Evolutionary conservation across 2,888 invertebrate genomes (phyloP), one percentile per base, ranked within the genome.

Genomic region (Sesia apiformis): DNA sequence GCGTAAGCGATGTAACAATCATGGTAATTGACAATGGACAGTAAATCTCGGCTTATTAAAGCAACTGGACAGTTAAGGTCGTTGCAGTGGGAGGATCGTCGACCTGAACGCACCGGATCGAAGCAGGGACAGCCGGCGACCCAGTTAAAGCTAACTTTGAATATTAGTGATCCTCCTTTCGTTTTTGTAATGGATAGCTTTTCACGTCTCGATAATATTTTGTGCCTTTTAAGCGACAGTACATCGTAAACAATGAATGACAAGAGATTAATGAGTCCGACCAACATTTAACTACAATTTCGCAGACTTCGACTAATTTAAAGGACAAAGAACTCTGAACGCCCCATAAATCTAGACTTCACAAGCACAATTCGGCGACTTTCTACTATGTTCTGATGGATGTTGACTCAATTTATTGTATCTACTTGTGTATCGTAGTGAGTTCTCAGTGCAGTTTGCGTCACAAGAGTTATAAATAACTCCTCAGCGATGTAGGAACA

Each of bases 1-100:
- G 23, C 23, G 23, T 23, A 23, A 23, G 23, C 42, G 7, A 7
- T 42, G 7, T 42, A 6, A 42, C 42, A 23, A 73, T 76, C 70
- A 62, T 64, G 55, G 69, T 70, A 73, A 77, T 75, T 71, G 74
- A 65, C 66, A 70, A 70, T 65, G 63, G 67, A 59, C 66, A 62
- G 60, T 69, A 73, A 75, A 74, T 75, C 74, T 67, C 61, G 55
- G 58, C 62, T 67, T 65, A 72, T 73, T 69, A 66, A 63, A 60
- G 46, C 40, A 51, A 39, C 40, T 50, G 52, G 55, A 52, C 49
- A 55, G 52, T 23, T 8, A 38, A 40, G 42, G 7, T 43, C 41
- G 53, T 8, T 52, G 43, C 5, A 42, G 5, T 50, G 52, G 46
- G 41, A 38, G 38, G 55, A 55, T 56, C 56, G 57, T 58, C 56